These are phyloP conservation scores for Phyllopteryx taeniolatus DNA, from an alignment of 2,113 vertebrate species.

Conservation along the genomic window DNA sequence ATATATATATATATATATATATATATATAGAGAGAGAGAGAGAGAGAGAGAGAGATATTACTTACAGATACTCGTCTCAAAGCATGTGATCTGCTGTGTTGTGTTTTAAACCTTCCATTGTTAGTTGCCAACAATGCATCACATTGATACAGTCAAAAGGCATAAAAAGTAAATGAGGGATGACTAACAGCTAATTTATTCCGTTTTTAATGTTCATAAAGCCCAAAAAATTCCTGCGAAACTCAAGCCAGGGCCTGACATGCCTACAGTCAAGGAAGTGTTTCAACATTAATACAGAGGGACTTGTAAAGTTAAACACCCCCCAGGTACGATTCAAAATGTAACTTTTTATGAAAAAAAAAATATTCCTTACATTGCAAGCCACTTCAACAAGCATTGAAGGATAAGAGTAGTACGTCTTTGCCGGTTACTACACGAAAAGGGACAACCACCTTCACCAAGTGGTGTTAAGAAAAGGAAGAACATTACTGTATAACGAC, in stretches of 20 bases:
- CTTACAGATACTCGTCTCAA: not conserved
- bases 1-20: not conserved
- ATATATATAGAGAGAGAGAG: no score
- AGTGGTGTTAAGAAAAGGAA: conserved; percentile 31
- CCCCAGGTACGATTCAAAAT: not conserved
- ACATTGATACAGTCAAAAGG: conserved; percentile 16
- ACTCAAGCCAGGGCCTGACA: conserved; percentile 49
- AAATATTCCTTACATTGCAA: no score
- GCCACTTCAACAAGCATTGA: no score
- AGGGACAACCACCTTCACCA: not conserved
- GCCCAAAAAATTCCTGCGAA: conserved; percentile 39
- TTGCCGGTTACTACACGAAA: no score
- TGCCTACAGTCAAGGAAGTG: conserved; percentile 40
- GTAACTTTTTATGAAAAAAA: not conserved
- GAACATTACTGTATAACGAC: conserved; percentile 18
- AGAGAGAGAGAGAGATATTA: no score
- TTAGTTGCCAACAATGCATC: conserved; percentile 10
- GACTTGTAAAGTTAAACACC: no score
- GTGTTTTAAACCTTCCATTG: conserved; percentile 17
- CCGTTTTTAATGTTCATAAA: conserved; percentile 43
- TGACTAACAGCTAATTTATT: conserved; percentile 53
- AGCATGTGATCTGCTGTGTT: not conserved
- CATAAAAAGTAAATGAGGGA: conserved; percentile 17
- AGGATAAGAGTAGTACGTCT: no score
- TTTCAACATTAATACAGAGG: conserved; percentile 42